Conservation (phyloP, 1,140 invertebrate genomes). For the Achroia grisella region DNA sequence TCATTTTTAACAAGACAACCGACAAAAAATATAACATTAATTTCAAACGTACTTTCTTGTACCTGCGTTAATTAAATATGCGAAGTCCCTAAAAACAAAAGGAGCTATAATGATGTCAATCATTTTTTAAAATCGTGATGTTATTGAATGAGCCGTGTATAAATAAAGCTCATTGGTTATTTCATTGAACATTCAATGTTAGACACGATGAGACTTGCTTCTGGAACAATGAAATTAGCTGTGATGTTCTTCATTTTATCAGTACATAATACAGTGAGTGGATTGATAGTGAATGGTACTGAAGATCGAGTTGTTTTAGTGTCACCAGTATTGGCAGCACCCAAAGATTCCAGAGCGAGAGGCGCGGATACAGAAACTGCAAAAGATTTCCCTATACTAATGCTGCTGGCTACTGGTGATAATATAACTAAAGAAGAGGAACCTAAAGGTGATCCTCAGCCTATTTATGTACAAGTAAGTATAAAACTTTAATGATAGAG, state of each 20-base stretch:
- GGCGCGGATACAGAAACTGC: constrained; percentile 35
- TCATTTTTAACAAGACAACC: too few relatives aligned
- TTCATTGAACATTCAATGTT: constrained; percentile 12
- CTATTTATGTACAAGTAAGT: constrained; percentile 56
- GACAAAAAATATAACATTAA: too few relatives aligned
- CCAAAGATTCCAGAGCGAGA: constrained; percentile 26
- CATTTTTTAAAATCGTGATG: constrained; percentile 34
- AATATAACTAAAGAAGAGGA: constrained; percentile 9
- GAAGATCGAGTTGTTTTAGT: constrained; percentile 32
- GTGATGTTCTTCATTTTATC: not conserved
- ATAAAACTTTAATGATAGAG: not conserved
- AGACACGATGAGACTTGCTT: constrained; percentile 17
- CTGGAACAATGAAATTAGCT: constrained; percentile 1
- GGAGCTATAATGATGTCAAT: constrained; percentile 13
- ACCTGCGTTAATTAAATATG: too few relatives aligned
- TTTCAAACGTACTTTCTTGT: too few relatives aligned
- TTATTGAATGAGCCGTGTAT: constrained; percentile 32
- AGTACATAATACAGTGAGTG: not conserved
- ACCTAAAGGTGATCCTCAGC: constrained; percentile 13
- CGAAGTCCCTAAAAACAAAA: constrained; percentile 4
- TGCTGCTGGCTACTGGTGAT: constrained; percentile 30
- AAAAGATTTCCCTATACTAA: constrained; percentile 51
- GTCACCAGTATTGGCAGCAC: constrained; percentile 40
- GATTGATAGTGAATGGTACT: constrained; percentile 3
- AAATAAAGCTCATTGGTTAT: constrained; percentile 29